Conservation (phyloP, 2,888 invertebrate genomes). For the Diogma glabrata region DNA sequence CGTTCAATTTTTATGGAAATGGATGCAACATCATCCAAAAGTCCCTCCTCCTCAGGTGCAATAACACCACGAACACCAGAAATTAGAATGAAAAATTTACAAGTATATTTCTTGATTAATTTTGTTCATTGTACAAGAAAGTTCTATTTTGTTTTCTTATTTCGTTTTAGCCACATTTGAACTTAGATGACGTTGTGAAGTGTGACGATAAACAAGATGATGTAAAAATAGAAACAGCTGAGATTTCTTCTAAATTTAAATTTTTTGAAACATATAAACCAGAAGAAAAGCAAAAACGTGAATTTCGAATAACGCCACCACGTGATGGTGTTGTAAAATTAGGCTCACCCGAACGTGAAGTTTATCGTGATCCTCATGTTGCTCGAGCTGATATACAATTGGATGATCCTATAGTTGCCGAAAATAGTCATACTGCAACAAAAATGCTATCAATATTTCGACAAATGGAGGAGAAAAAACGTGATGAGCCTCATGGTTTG, state of each 20-base stretch:
- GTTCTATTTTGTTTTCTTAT: too few species aligned
- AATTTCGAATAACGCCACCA: conserved; percentile 82
- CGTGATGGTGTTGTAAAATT: conserved; percentile 59
- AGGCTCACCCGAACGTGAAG: conserved; percentile 42
- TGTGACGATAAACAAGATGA: conserved; percentile 63
- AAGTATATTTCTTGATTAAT: background rate
- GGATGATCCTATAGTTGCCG: conserved; percentile 41
- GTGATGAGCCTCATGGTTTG: conserved; percentile 43
- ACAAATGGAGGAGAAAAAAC: conserved; percentile 67
- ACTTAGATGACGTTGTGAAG: conserved; percentile 48
- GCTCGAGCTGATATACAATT: conserved; percentile 48
- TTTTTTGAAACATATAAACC: conserved; percentile 83
- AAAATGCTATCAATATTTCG: conserved; percentile 83
- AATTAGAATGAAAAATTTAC: background rate
- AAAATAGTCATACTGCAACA: conserved; percentile 58
- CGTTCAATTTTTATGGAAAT: conserved; percentile 75
- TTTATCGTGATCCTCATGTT: conserved; percentile 61
- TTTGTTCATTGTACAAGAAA: background rate
- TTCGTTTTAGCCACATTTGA: conserved; percentile 12
- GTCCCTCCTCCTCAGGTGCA: conserved; percentile 40
- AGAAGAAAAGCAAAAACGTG: conserved; percentile 51
- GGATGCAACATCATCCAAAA: conserved; percentile 54
- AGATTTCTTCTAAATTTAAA: conserved; percentile 75
- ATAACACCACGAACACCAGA: conserved; percentile 14
- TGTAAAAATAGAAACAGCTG: conserved; percentile 66